Percentiles rank a stretch among this genome's conserved stretches.
Evolutionary conservation across 2,888 invertebrate species (phyloP).

Genomic region (Sminthurinus aureus): DNA sequence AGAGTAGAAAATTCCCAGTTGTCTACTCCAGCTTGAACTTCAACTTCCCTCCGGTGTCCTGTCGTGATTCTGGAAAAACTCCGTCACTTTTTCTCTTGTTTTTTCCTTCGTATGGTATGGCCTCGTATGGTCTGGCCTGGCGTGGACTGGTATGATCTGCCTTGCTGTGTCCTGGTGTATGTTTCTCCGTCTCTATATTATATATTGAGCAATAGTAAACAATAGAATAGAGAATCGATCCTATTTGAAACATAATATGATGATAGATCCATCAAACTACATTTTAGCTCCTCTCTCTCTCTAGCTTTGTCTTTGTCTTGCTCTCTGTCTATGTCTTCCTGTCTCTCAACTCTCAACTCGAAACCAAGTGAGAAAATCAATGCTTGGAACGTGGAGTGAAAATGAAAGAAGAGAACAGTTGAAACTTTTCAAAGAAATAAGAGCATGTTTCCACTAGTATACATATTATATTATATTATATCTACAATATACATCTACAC

Average conservation of each 20-base stretch:
- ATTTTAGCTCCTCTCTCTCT: constrained; percentile 15
- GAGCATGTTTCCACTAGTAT: background rate
- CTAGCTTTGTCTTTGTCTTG: too few relatives aligned
- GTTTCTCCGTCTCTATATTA: constrained; percentile 14
- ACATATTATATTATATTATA: background rate
- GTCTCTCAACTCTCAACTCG: too few relatives aligned
- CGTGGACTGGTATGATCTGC: background rate
- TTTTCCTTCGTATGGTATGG: background rate
- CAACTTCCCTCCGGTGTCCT: constrained; percentile 15
- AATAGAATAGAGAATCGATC: constrained; percentile 38
- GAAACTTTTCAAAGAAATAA: background rate
- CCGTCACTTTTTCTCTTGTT: constrained; percentile 6
- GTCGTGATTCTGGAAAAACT: constrained; percentile 17
- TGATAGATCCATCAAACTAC: constrained; percentile 41
- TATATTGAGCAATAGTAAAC: constrained; percentile 37
- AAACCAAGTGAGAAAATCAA: constrained; percentile 35
- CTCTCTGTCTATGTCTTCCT: too few relatives aligned
- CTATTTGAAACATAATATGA: constrained; percentile 28
- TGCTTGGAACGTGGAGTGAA: constrained; percentile 22
- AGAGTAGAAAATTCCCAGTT: too few relatives aligned
- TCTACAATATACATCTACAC: too few relatives aligned
- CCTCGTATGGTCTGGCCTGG: too few relatives aligned
- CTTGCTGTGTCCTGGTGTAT: background rate
- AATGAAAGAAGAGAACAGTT: constrained; percentile 12
- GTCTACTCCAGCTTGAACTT: background rate